A percentile compares a stretch with the other conserved stretches of the same genome.
Evolutionary conservation across 1,140 invertebrate species (phyloP).

Genomic region (Phortica variegata): DNA sequence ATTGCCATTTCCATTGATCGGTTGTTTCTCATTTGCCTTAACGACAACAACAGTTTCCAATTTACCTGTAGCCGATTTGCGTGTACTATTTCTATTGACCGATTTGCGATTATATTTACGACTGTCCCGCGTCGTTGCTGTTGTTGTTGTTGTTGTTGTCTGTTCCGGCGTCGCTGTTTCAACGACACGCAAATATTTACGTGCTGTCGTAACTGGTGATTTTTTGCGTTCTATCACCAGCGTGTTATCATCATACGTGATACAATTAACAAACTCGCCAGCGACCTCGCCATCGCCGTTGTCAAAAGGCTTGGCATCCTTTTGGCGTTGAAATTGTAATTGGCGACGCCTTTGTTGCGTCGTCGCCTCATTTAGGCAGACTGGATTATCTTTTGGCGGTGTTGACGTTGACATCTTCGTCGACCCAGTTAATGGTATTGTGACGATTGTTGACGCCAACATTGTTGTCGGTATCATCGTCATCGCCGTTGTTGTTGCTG

Average conservation of each 20-base stretch:
- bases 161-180: slow-evolving; percentile 31
- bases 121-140: slow-evolving; percentile 36
- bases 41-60: no score
- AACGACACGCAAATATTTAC: slow-evolving; percentile 34
- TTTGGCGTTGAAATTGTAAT: slow-evolving; percentile 40
- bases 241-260: slow-evolving; percentile 44
- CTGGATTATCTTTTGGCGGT: no score
- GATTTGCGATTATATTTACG: slow-evolving; percentile 42
- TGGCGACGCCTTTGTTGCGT: slow-evolving; percentile 37
- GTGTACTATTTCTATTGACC: slow-evolving; percentile 1
- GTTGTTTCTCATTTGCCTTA: no score
- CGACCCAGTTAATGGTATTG: slow-evolving; percentile 12
- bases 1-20: slow-evolving; percentile 20
- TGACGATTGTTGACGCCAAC: slow-evolving; percentile 10
- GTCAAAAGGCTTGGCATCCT: slow-evolving; percentile 43
- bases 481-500: not conserved
- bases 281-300: slow-evolving; percentile 29
- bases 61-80: no score
- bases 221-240: slow-evolving; percentile 38
- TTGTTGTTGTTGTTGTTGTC: no score
- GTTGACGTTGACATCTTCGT: no score
- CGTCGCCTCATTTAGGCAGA: no score
- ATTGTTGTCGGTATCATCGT: slow-evolving; percentile 4
- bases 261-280: slow-evolving; percentile 41
- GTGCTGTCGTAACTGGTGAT: slow-evolving; percentile 32